phyloP scores from a whole-genome alignment of 2,797 vertebrate genomes.

The Dermochelys coriacea region DNA sequence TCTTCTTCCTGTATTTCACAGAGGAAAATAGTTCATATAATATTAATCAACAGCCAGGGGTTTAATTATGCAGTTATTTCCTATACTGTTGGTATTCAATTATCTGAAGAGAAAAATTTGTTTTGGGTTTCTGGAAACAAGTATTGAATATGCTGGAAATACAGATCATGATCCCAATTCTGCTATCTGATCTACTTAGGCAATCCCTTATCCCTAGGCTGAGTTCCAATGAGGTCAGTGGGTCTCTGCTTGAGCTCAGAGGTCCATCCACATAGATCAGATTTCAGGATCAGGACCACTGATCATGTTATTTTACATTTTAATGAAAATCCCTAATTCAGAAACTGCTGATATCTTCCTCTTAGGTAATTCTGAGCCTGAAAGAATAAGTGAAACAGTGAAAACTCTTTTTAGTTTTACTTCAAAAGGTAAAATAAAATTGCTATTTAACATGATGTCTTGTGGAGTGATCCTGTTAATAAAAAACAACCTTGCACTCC shows the following conservation, averaged over 20 bases:
- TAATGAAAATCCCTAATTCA: neutral
- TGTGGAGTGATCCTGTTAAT: neutral
- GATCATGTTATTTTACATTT: neutral
- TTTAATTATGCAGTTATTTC: neutral
- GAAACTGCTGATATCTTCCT: neutral
- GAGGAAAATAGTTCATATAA: neutral
- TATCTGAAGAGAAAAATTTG: neutral
- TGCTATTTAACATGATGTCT: neutral
- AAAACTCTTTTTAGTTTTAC: neutral
- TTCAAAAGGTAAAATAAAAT: neutral
- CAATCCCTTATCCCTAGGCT: neutral
- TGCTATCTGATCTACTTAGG: neutral
- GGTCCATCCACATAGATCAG: neutral
- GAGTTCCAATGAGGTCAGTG: neutral
- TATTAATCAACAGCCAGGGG: neutral
- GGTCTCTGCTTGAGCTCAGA: neutral
- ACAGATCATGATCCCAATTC: neutral
- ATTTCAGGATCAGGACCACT: neutral
- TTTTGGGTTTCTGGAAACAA: neutral
- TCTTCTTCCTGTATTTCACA: neutral
- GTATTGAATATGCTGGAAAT: neutral
- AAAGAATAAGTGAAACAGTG: neutral
- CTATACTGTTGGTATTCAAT: fast-evolving
- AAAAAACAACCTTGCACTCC: neutral
- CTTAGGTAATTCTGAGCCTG: neutral